These are phyloP conservation scores for Agonopterix subpropinquella DNA, from an alignment of 2,888 invertebrate genomes.

Conservation along the genomic window DNA sequence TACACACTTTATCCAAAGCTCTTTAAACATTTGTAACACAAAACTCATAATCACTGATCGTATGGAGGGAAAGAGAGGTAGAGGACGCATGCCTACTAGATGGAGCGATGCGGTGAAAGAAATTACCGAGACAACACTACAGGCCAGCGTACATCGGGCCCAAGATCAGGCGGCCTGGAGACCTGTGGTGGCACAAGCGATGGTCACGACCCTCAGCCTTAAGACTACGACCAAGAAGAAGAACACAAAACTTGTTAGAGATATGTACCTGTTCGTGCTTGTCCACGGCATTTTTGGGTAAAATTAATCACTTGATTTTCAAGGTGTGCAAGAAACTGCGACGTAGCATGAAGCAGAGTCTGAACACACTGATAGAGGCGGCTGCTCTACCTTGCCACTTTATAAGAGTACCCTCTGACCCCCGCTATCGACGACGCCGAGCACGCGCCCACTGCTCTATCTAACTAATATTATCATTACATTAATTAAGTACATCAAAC, in stretches of 20 bases:
- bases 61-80: too few relatives aligned
- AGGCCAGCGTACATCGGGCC: too few relatives aligned
- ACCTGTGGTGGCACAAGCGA: too few relatives aligned
- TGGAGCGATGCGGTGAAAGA: too few relatives aligned
- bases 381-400: conserved; percentile 21
- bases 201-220: too few relatives aligned
- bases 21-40: background rate
- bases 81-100: too few relatives aligned
- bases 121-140: too few relatives aligned
- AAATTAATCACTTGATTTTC: conserved; percentile 58
- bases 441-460: conserved; percentile 35
- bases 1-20: background rate
- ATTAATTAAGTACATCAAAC: conserved; percentile 8
- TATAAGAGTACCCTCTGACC: conserved; percentile 63
- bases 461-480: conserved; percentile 20
- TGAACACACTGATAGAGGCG: conserved; percentile 37
- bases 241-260: background rate
- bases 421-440: conserved; percentile 46
- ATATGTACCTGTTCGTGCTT: conserved; percentile 62
- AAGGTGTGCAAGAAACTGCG: conserved; percentile 61
- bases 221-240: too few relatives aligned
- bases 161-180: too few relatives aligned
- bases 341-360: conserved; percentile 41
- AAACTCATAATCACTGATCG: too few relatives aligned
- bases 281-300: conserved; percentile 63